Evolutionary conservation across 2,113 vertebrate species (phyloP).

Genomic region (Gila orcuttii): DNA sequence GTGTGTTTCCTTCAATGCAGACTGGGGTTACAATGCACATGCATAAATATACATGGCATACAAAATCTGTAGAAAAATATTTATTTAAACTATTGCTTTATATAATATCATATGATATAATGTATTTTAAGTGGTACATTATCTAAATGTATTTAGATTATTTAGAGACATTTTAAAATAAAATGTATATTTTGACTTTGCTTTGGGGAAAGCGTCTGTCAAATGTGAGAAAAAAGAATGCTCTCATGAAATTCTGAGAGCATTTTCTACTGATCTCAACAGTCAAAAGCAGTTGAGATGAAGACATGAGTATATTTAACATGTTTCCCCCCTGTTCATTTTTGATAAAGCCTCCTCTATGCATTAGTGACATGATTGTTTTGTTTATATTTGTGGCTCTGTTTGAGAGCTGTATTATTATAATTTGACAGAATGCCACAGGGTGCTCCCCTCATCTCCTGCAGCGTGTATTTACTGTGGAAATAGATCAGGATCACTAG

Average conservation of each 20-base stretch:
- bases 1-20: too few species aligned
- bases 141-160: too few species aligned
- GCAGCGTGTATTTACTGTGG: slow-evolving; percentile 21
- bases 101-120: too few species aligned
- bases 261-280: not conserved
- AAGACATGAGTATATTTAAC: slow-evolving; percentile 17
- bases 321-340: slow-evolving; percentile 4
- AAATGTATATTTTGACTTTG: not conserved
- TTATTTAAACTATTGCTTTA: too few species aligned
- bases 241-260: not conserved
- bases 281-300: not conserved
- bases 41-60: too few species aligned
- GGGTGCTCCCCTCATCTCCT: slow-evolving; percentile 12
- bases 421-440: slow-evolving; percentile 37
- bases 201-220: not conserved
- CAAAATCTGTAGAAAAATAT: too few species aligned
- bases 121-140: too few species aligned
- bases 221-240: not conserved
- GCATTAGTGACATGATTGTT: not conserved
- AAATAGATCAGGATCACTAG: slow-evolving; percentile 14
- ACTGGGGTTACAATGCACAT: too few species aligned
- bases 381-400: slow-evolving; percentile 4
- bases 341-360: slow-evolving; percentile 14
- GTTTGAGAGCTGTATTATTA: slow-evolving; percentile 22
- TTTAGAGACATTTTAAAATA: not conserved